A percentile compares a stretch with the other conserved stretches of the same genome.
These are phyloP conservation scores for Lypha dubia DNA, from an alignment of 2,888 invertebrate species.

Conservation along the genomic window DNA sequence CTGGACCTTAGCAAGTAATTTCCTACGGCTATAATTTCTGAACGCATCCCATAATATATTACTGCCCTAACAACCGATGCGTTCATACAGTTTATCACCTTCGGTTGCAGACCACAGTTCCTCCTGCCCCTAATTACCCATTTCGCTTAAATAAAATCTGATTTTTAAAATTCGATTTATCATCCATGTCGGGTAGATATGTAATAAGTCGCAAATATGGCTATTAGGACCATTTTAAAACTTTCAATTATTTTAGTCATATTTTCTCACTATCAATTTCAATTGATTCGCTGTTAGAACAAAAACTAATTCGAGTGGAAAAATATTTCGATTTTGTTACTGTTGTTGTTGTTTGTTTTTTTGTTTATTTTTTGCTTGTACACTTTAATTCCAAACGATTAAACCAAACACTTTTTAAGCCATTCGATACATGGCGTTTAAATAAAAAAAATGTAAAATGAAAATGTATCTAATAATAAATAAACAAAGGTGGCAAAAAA, in stretches of 20 bases:
- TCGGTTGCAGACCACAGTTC: no score
- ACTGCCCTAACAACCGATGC: no score
- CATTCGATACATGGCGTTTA: conserved; percentile 7
- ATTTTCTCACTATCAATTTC: neutral
- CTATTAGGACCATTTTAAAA: neutral
- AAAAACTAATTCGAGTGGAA: conserved; percentile 37
- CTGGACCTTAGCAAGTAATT: no score
- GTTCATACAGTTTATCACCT: no score
- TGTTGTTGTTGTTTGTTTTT: neutral
- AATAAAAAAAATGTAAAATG: neutral
- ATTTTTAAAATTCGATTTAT: no score
- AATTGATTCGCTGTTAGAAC: neutral
- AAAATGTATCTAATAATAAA: neutral
- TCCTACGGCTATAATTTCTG: no score
- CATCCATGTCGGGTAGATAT: no score
- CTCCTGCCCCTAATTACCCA: no score
- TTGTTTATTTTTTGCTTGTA: neutral
- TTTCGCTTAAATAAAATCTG: no score
- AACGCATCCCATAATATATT: no score
- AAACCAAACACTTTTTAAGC: conserved; percentile 23
- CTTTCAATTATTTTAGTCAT: neutral
- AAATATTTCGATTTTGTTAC: conserved; percentile 27
- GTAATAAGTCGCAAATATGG: neutral
- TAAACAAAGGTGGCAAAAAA: neutral
- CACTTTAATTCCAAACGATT: conserved; percentile 55